phyloP scores from a whole-genome alignment of 1,140 invertebrate genomes.

The Ceratitis capitata region DNA sequence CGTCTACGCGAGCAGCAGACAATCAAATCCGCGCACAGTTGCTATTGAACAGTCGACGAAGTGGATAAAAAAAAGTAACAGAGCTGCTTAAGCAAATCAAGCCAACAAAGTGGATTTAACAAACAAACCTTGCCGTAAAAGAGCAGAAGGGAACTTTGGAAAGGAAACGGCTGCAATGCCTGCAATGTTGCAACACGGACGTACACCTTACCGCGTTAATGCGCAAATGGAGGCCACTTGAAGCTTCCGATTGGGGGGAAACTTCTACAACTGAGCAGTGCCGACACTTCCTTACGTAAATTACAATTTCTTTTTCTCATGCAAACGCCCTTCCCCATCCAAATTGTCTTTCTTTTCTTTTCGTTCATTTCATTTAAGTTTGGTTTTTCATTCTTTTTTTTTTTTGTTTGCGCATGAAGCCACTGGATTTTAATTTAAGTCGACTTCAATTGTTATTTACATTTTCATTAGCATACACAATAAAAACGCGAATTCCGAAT shows the following conservation, averaged over 20 bases:
- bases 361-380: no score
- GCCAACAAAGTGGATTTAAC: slow-evolving; percentile 20
- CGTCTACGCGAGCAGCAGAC: background rate
- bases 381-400: no score
- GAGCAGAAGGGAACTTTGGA: background rate
- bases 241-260: background rate
- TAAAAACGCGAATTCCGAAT: slow-evolving; percentile 28
- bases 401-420: background rate
- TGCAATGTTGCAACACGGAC: slow-evolving; percentile 29
- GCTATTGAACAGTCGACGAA: background rate
- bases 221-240: background rate
- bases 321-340: no score
- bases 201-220: background rate
- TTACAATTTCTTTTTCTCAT: slow-evolving; percentile 21
- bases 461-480: slow-evolving; percentile 40
- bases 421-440: slow-evolving; percentile 38
- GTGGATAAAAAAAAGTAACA: slow-evolving; percentile 12
- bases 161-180: background rate
- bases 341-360: no score
- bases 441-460: slow-evolving; percentile 39
- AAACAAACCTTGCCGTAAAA: background rate
- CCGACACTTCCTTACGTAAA: slow-evolving; percentile 5
- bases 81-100: slow-evolving; percentile 5
- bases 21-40: background rate
- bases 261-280: background rate